Percentiles rank a stretch among this genome's conserved stretches.
Evolutionary conservation across 2,797 vertebrate genomes (phyloP).

Genomic region (Dermochelys coriacea): DNA sequence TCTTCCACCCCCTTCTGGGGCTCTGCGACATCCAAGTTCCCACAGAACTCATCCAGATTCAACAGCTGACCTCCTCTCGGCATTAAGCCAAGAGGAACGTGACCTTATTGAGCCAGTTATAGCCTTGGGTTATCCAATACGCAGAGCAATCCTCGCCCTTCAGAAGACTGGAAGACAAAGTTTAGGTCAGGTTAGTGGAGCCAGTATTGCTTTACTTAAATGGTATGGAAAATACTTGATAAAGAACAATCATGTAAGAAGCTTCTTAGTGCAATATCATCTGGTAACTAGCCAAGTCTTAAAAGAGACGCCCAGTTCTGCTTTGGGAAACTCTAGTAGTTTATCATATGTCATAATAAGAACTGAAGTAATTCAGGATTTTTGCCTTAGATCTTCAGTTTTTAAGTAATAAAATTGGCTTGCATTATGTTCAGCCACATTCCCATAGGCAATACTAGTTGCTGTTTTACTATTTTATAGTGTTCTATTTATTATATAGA

Average conservation of each 20-base stretch:
- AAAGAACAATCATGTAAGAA: neutral
- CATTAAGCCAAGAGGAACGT: constrained; percentile 90
- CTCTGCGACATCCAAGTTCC: constrained; percentile 59
- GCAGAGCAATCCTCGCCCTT: constrained; percentile 89
- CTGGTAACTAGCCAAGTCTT: neutral
- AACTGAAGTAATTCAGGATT: neutral
- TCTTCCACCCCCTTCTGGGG: constrained; percentile 56
- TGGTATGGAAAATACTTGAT: rapidly evolving
- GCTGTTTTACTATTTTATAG: neutral
- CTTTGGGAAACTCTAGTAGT: neutral
- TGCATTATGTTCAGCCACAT: neutral
- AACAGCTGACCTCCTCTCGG: constrained; percentile 87
- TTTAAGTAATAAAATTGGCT: neutral
- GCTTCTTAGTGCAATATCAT: neutral
- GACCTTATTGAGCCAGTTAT: constrained; percentile 88
- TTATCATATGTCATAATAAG: neutral
- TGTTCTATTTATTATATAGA: neutral
- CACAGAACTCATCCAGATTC: constrained; percentile 78
- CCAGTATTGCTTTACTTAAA: neutral
- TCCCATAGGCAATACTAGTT: neutral
- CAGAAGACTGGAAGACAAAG: constrained; percentile 90
- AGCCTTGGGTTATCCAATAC: constrained; percentile 87
- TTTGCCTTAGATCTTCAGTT: neutral
- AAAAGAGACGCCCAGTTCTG: neutral
- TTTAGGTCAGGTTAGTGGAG: constrained; percentile 87